Conservation (phyloP, 1,140 invertebrate genomes). For the Orchesella cincta region DNA sequence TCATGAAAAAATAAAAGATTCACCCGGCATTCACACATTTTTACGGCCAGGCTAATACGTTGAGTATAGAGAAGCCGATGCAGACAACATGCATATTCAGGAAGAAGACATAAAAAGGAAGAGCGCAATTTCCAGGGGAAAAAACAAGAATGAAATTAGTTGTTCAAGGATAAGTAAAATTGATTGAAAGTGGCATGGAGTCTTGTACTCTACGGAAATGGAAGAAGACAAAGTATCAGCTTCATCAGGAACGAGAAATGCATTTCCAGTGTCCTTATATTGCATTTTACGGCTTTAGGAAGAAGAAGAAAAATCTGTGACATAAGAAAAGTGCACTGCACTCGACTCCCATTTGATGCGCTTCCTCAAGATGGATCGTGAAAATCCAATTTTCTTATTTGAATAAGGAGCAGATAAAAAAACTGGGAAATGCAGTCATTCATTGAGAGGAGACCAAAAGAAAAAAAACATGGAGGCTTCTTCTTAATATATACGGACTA, state of each 20-base stretch:
- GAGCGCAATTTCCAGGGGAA: too few relatives aligned
- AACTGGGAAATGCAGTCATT: not conserved
- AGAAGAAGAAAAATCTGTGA: not conserved
- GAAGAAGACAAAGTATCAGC: not conserved
- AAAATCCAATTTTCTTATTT: slow-evolving; percentile 16
- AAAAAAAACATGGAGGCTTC: too few relatives aligned
- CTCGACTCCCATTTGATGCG: not conserved
- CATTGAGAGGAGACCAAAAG: too few relatives aligned
- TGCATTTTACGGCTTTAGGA: not conserved
- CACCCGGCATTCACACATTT: too few relatives aligned
- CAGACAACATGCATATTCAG: too few relatives aligned
- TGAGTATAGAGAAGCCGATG: too few relatives aligned
- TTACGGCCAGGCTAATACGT: too few relatives aligned
- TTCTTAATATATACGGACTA: too few relatives aligned
- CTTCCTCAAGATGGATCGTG: slow-evolving; percentile 6
- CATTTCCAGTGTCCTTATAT: not conserved
- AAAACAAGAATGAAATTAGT: too few relatives aligned
- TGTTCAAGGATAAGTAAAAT: not conserved
- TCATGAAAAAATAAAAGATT: too few relatives aligned
- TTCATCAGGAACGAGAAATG: not conserved
- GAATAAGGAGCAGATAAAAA: not conserved
- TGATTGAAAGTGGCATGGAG: not conserved
- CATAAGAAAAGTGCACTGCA: not conserved
- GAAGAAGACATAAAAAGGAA: too few relatives aligned
- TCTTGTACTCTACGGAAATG: too few relatives aligned